These are phyloP conservation scores for Cliona cf. orientalis DNA, from an alignment of 37 sponge, comb jelly and placozoan genomes.

Conservation along the genomic window DNA sequence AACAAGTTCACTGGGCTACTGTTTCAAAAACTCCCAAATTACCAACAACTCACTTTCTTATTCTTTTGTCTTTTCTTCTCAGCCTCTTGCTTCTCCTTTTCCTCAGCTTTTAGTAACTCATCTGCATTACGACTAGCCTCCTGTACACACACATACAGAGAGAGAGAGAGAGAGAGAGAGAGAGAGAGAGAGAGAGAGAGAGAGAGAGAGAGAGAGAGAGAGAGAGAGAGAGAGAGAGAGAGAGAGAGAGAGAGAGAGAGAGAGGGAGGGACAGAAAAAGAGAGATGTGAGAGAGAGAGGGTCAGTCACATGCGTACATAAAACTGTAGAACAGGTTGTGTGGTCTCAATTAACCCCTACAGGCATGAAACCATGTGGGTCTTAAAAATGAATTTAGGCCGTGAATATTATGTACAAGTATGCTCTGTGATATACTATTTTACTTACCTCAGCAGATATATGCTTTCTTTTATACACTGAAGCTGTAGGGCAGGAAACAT, in stretches of 20 bases:
- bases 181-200: neutral
- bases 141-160: neutral
- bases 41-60: constrained; percentile 36
- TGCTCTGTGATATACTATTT: neutral
- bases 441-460: constrained; percentile 2
- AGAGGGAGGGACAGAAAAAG: too few species aligned
- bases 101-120: constrained; percentile 55
- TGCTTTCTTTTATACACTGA: neutral
- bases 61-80: constrained; percentile 57
- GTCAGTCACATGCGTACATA: too few species aligned
- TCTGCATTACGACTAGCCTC: constrained; percentile 41
- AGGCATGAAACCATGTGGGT: too few species aligned
- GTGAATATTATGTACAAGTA: neutral
- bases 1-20: too few species aligned
- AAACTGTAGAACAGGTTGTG: too few species aligned
- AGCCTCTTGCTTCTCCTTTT: constrained; percentile 46
- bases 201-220: neutral
- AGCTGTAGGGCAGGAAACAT: neutral
- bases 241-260: too few species aligned
- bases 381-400: too few species aligned
- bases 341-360: too few species aligned
- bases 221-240: too few species aligned
- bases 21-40: neutral
- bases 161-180: neutral
- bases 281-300: neutral